phyloP scores from a whole-genome alignment of 2,797 vertebrate species.

The Myotis vivesi region DNA sequence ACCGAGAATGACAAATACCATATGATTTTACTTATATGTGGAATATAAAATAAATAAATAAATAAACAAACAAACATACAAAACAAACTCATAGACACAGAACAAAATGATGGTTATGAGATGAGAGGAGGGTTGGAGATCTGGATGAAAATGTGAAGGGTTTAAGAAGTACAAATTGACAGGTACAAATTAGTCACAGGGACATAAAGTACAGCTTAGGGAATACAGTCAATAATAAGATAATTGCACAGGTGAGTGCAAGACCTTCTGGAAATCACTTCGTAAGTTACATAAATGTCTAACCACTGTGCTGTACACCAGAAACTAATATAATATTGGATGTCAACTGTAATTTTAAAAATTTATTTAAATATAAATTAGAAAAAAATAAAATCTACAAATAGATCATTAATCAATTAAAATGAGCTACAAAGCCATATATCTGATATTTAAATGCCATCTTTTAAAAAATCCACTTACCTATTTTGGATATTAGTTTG shows the following conservation, averaged over 20 bases:
- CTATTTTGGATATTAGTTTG: not conserved
- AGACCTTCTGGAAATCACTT: not conserved
- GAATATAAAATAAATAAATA: not conserved
- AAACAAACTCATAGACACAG: not conserved
- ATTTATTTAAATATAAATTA: not conserved
- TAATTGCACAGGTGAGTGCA: not conserved
- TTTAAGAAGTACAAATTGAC: not conserved
- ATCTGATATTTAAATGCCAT: not conserved
- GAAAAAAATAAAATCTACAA: slow-evolving; percentile 21
- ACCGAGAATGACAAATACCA: not conserved
- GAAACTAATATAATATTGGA: not conserved
- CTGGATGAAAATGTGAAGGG: not conserved
- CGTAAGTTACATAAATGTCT: not conserved
- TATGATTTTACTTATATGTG: not conserved
- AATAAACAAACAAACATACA: not conserved
- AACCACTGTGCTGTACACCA: not conserved
- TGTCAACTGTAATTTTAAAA: not conserved
- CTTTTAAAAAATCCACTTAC: not conserved
- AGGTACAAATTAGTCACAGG: not conserved
- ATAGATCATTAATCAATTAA: not conserved
- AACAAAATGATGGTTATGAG: not conserved
- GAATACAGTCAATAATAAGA: not conserved
- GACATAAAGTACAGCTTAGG: not conserved
- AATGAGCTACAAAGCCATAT: not conserved
- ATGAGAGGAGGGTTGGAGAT: not conserved